phyloP scores from a whole-genome alignment of 2,113 vertebrate species.

The Bambusicola thoracicus region DNA sequence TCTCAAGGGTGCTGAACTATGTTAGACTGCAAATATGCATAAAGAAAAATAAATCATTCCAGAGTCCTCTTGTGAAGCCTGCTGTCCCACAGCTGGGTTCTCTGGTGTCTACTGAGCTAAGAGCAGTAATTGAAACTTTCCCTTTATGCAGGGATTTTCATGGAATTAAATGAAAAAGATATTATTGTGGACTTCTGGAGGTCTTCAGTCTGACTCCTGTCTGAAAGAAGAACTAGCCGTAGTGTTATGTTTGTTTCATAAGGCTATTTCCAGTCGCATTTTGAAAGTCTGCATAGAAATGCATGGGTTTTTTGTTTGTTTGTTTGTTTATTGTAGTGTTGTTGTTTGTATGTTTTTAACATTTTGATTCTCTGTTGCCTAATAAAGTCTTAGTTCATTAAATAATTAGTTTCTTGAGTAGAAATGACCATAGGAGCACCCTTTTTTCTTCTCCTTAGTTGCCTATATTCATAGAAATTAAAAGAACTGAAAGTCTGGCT shows the following conservation, averaged over 20 bases:
- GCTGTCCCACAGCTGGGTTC: neutral
- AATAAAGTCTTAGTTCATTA: neutral
- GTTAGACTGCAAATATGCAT: slow-evolving; percentile 15
- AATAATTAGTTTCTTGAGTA: neutral
- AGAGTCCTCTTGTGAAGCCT: neutral
- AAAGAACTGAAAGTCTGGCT: neutral
- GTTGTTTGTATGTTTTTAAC: neutral
- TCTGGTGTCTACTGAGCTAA: neutral
- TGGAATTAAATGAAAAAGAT: neutral
- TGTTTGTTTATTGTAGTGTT: neutral
- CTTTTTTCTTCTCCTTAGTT: neutral
- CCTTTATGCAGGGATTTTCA: neutral
- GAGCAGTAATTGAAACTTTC: neutral
- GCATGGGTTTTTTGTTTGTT: accelerated
- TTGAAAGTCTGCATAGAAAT: neutral
- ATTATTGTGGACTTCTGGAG: neutral
- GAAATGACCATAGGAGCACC: neutral
- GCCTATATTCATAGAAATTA: neutral
- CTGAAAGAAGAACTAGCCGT: neutral
- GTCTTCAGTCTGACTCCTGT: neutral
- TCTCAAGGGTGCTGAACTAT: slow-evolving; percentile 33
- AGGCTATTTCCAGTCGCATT: neutral
- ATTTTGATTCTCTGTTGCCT: neutral
- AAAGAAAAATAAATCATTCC: neutral
- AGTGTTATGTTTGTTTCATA: neutral